Evolutionary conservation across 2,113 vertebrate species (phyloP).

Genomic region (Pseudonaja textilis): DNA sequence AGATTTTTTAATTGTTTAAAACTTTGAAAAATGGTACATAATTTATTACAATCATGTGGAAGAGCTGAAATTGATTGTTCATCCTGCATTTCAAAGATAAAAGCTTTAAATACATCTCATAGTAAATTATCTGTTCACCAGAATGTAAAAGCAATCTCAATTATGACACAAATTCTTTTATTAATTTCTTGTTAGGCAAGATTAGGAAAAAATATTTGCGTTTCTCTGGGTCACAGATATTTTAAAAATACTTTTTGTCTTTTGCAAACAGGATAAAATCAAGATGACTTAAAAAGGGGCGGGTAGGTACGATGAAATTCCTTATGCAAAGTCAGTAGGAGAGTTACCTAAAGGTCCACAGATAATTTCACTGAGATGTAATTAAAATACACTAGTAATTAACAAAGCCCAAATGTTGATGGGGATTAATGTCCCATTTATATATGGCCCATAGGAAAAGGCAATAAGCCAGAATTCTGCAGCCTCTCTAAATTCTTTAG

Average conservation of each 20-base stretch:
- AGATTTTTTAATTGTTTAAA: constrained; percentile 48
- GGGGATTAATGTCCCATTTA: neutral
- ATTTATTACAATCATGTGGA: neutral
- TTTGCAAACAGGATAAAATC: neutral
- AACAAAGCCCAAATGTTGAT: neutral
- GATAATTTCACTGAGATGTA: neutral
- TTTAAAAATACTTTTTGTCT: neutral
- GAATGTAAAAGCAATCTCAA: neutral
- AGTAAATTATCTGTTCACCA: constrained; percentile 9
- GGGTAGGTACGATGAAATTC: neutral
- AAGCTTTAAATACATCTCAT: neutral
- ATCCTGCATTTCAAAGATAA: neutral
- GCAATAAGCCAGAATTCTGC: neutral
- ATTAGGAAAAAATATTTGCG: constrained; percentile 11
- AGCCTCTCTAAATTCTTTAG: neutral
- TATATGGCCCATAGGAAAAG: neutral
- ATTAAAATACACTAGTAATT: neutral
- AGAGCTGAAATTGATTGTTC: neutral
- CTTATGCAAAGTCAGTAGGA: neutral
- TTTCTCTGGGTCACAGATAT: neutral
- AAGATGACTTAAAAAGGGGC: neutral
- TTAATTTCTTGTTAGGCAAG: neutral
- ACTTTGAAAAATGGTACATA: constrained; percentile 13
- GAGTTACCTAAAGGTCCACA: neutral
- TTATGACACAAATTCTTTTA: neutral